Conservation (phyloP, 2,113 vertebrate species). For the Ptychochromis oligacanthus region DNA sequence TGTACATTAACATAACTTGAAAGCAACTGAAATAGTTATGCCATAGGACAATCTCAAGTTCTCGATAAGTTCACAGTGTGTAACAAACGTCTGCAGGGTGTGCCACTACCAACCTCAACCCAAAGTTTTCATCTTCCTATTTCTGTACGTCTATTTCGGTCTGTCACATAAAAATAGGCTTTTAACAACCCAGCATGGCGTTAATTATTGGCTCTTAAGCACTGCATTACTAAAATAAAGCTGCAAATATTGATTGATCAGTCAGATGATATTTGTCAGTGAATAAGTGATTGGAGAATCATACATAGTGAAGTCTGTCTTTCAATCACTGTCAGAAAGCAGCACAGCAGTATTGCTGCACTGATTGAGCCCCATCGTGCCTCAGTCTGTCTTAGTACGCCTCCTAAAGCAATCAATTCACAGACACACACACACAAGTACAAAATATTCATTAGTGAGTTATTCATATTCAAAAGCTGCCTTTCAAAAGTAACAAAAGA, state of each 20-base stretch:
- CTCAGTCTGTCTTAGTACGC: conserved; percentile 55
- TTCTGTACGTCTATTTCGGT: conserved; percentile 82
- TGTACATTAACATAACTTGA: conserved; percentile 29
- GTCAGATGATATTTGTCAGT: conserved; percentile 72
- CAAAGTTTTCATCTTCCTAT: conserved; percentile 72
- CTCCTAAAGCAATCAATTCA: conserved; percentile 73
- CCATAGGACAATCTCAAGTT: conserved; percentile 21
- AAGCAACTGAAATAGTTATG: conserved; percentile 28
- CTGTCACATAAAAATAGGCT: conserved; percentile 83
- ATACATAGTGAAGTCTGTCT: conserved; percentile 57
- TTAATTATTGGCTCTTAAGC: conserved; percentile 79
- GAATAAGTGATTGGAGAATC: conserved; percentile 60
- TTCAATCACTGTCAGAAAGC: conserved; percentile 75
- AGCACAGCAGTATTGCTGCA: conserved; percentile 47
- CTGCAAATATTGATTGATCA: conserved; percentile 79
- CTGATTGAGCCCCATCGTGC: conserved; percentile 61
- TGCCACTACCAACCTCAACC: conserved; percentile 60
- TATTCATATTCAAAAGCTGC: conserved; percentile 70
- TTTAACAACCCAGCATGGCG: conserved; percentile 78
- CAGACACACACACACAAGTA: conserved; percentile 46
- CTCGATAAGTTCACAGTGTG: conserved; percentile 13
- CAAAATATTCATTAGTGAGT: conserved; percentile 75
- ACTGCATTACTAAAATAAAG: conserved; percentile 80
- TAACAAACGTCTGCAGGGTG: conserved; percentile 20
- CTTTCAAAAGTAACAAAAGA: conserved; percentile 62